Base-by-base conservation (phyloP, 2,797 vertebrate species). In the Periparus ater region DNA sequence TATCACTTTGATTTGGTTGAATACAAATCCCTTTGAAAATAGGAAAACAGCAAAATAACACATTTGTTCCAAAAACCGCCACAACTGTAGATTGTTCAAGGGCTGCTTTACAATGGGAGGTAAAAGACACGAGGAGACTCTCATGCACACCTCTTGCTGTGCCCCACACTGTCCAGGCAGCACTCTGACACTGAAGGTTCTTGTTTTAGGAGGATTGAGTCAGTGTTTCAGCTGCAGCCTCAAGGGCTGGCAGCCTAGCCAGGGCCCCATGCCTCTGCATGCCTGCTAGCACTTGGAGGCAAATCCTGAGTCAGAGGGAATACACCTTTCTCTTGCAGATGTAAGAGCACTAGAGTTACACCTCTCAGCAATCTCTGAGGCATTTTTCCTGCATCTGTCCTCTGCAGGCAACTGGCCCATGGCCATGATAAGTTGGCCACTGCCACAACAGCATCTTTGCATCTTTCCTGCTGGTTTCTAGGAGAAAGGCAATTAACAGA, bases 151-250 rank as follows among this genome's bases (percentile, higher is more conserved):
- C 83, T 91, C 78, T 45, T 40, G 57, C 50, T 13, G 20, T 51
- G 66, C 29, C 66, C 58, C 22, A 58, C 3, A 0, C 47, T 66
- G 68, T 72, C 79, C 76, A 72, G 76, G 87, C 92, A 89, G 80
- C 47, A 5, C 44, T 63, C 65, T 85, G 87, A 82, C 79, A 55
- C 54, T 23, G 65, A 62, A 73, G 77, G 50, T 77, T 62, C 95
- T 78, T 70, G 76, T 84, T 88, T 84, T 34, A 34, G 58, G 66
- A 85, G 10, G 38, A 36, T 7, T 95, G 92, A 96, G 85, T 92
- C 96, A 87, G 94, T 76, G 53, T 44, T 93, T 88, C 88, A 95
- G 94, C 95, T 92, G 94, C 89, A 96, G 95, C 95, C 96, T 44
- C 77, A 74, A 57, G 92, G 95, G 92, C 83, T 73, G 89, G 79